Conservation (phyloP, 1,140 invertebrate species). For the Idris sp. region DNA sequence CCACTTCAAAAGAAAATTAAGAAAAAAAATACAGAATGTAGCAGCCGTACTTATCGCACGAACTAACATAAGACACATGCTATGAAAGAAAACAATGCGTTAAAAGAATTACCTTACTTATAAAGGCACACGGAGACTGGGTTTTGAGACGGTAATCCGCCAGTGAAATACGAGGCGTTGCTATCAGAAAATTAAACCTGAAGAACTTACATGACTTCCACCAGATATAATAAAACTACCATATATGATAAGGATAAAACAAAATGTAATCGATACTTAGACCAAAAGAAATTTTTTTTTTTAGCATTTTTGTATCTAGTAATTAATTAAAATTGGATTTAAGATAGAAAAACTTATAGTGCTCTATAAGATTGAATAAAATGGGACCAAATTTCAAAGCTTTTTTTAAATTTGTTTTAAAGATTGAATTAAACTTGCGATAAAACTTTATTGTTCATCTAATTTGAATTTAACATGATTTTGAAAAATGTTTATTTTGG, state of each 20-base stretch:
- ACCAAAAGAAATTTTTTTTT: no score
- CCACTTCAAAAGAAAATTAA: slow-evolving; percentile 23
- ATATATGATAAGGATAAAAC: slow-evolving; percentile 12
- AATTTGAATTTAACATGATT: no score
- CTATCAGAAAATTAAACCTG: slow-evolving; percentile 38
- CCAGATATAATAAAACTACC: slow-evolving; percentile 21
- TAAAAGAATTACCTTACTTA: slow-evolving; percentile 34
- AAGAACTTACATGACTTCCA: slow-evolving; percentile 23
- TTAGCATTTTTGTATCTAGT: no score
- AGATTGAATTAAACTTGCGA: no score
- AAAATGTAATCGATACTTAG: no score
- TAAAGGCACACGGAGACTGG: slow-evolving; percentile 7
- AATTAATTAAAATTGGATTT: no score
- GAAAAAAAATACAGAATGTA: slow-evolving; percentile 29
- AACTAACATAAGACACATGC: slow-evolving; percentile 26
- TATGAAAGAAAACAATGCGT: slow-evolving; percentile 41
- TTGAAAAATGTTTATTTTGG: no score
- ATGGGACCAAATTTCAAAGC: no score
- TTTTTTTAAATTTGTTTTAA: no score
- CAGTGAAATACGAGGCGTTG: slow-evolving; percentile 25
- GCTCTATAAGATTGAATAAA: no score
- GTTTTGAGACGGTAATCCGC: slow-evolving; percentile 34
- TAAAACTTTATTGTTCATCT: no score
- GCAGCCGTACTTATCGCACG: slow-evolving; percentile 26
- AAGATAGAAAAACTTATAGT: no score